Evolutionary conservation across 2,113 vertebrate genomes (phyloP).

Genomic region (Dermatemys mawii): DNA sequence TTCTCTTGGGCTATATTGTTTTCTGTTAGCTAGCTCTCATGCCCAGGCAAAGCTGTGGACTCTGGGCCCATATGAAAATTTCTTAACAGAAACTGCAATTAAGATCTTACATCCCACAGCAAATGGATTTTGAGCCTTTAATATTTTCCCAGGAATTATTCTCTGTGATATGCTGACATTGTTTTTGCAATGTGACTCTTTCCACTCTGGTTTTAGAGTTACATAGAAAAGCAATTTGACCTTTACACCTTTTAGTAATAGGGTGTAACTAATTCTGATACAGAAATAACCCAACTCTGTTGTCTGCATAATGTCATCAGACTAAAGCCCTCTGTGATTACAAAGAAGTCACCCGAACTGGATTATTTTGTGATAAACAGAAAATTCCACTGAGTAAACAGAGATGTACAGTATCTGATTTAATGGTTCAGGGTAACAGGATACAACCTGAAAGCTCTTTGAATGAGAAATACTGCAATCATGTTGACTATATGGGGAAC

Average conservation of each 20-base stretch:
- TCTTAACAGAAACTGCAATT: no score
- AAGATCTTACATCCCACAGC: no score
- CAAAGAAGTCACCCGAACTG: rapidly evolving
- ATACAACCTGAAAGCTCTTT: neutral
- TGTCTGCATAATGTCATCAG: neutral
- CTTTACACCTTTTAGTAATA: neutral
- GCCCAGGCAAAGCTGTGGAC: no score
- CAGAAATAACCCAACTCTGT: neutral
- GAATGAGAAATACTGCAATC: neutral
- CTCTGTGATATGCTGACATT: neutral
- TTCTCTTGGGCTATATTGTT: no score
- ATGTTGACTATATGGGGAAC: neutral
- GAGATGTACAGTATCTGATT: neutral
- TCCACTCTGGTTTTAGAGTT: neutral
- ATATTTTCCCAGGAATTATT: neutral
- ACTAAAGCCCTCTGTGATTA: neutral
- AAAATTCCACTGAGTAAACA: neutral
- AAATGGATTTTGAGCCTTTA: no score
- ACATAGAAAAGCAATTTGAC: neutral
- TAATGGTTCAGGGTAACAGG: neutral
- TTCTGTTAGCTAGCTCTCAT: no score
- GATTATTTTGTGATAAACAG: neutral
- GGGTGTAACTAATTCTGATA: neutral
- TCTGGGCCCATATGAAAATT: no score
- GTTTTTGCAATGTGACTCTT: neutral